Percentiles rank a stretch among this genome's conserved stretches.
These are phyloP conservation scores for Chrysodeixis includens DNA, from an alignment of 2,888 invertebrate species.

Conservation along the genomic window DNA sequence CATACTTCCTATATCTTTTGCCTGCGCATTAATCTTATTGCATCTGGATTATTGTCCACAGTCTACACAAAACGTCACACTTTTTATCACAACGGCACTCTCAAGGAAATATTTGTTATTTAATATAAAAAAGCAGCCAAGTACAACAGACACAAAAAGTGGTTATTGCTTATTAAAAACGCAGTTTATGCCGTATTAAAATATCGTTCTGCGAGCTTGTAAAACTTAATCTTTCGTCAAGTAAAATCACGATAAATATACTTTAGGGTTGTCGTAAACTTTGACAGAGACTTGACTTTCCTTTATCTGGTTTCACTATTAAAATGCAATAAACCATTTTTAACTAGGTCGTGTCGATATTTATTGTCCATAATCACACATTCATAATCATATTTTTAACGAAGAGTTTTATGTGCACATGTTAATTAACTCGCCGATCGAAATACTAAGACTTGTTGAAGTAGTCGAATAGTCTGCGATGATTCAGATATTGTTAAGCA, in stretches of 20 bases:
- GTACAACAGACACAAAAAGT: constrained; percentile 20
- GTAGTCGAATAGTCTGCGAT: constrained; percentile 34
- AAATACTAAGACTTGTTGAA: constrained; percentile 53
- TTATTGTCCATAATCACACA: constrained; percentile 58
- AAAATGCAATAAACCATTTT: constrained; percentile 15
- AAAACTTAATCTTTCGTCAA: constrained; percentile 20
- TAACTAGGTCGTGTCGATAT: constrained; percentile 47
- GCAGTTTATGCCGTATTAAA: constrained; percentile 22
- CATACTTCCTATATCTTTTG: not conserved
- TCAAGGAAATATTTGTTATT: constrained; percentile 31
- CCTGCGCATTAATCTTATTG: no score
- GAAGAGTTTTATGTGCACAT: constrained; percentile 25
- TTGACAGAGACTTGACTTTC: not conserved
- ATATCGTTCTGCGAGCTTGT: constrained; percentile 23
- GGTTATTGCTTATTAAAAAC: constrained; percentile 12
- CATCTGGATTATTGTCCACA: not conserved
- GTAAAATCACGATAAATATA: constrained; percentile 26
- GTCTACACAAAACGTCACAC: constrained; percentile 15
- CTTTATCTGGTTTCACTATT: constrained; percentile 15
- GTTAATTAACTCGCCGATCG: constrained; percentile 37
- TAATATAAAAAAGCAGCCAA: constrained; percentile 9
- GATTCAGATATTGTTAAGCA: constrained; percentile 63
- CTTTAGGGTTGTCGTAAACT: constrained; percentile 23
- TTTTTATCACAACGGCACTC: constrained; percentile 4
- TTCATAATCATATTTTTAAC: constrained; percentile 30